A percentile compares a stretch with the other conserved stretches of the same genome.
These are phyloP conservation scores for Acestrorhynchus altus DNA, from an alignment of 2,797 vertebrate species.

Conservation along the genomic window DNA sequence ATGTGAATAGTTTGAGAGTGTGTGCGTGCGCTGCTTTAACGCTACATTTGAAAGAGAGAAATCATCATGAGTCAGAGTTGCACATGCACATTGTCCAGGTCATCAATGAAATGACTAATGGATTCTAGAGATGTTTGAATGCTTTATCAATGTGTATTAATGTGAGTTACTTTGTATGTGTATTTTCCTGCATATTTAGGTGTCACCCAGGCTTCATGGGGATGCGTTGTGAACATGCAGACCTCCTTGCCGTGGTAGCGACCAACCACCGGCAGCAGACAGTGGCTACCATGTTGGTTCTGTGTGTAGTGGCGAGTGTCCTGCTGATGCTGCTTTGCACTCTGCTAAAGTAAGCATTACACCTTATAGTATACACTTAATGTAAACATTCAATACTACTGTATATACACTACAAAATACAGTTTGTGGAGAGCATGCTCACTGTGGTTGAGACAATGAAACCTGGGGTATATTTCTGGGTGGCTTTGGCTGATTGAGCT, in stretches of 20 bases:
- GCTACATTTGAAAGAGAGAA: background rate
- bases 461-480: too few relatives aligned
- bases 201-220: constrained; percentile 90
- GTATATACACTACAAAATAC: too few relatives aligned
- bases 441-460: too few relatives aligned
- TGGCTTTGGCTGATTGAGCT: too few relatives aligned
- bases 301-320: constrained; percentile 86
- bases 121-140: too few relatives aligned
- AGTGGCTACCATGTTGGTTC: constrained; percentile 86
- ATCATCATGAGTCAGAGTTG: background rate
- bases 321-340: constrained; percentile 85
- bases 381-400: background rate
- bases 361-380: constrained; percentile 37
- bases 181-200: constrained; percentile 66
- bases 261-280: constrained; percentile 91
- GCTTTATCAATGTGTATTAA: too few relatives aligned
- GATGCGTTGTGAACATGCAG: constrained; percentile 91
- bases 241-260: constrained; percentile 94
- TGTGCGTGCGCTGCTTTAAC: background rate
- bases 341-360: constrained; percentile 87
- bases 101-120: too few relatives aligned
- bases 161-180: background rate
- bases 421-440: too few relatives aligned
- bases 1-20: constrained; percentile 17
- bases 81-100: constrained; percentile 1